Base-by-base conservation (phyloP, 2,797 vertebrate genomes). In the Anguilla pacifica region DNA sequence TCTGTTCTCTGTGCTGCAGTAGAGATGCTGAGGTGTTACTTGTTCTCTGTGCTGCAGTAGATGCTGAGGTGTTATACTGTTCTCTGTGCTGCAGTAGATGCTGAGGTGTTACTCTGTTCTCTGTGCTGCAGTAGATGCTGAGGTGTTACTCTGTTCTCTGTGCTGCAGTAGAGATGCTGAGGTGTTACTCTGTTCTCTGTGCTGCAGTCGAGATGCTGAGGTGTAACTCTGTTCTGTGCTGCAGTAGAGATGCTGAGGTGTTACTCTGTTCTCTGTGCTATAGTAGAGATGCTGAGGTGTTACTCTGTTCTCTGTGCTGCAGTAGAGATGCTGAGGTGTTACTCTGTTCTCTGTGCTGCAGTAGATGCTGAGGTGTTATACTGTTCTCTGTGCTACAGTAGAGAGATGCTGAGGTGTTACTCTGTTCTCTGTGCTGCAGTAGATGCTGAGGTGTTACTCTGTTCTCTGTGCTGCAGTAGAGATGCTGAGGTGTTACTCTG, bases 401-500 rank as follows among this genome's bases (percentile, higher is more conserved):
- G n/a, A 6, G 17, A 64, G 17, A 64, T 19, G 61, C 15, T 64
- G 17, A 64, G 61, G 61, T 64, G 61, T 6, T 1, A 22, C 19
- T 22, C 59, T 64, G 61, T 64, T 64, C 13, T 19, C 59, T 64
- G 22, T 64, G 22, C 59, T 64, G 59, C 17, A 64, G 61, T 64
- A 19, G 61, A 64, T 19, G 25, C 82, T 51, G 10, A 83, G 82
- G 82, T 49, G 43, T 25, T 10, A 25, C 25, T 53, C 51, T 49
- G 43, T n/a, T 83, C 13, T 86, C 39, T 87, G 85, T 85, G 88
- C 94, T 92, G 83, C 92, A 99, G 98, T 97, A n/a, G n/a, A 95
- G 98, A 99, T 35, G 97, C 95, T 97, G 87, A 95, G 77, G 59
- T 86, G 86, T 77, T 46, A 46, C 70, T 87, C 31, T 57, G 57